Conservation (phyloP, 2,797 vertebrate genomes). For the Platalea minor region DNA sequence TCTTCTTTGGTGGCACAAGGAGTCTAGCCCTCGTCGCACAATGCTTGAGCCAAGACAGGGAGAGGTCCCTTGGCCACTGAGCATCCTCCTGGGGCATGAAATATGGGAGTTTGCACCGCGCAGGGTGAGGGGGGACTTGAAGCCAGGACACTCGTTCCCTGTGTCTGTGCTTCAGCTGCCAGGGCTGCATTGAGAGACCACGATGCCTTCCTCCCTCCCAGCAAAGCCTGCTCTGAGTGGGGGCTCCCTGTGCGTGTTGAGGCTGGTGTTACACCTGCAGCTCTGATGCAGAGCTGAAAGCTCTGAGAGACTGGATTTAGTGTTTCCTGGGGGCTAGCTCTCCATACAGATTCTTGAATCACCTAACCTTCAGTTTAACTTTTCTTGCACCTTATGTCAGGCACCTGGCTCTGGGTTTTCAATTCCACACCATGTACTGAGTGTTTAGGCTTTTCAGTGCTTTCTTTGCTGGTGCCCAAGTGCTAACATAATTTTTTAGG, state of each 20-base stretch:
- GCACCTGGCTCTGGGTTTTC: neutral
- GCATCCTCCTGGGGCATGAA: neutral
- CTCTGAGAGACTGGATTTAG: neutral
- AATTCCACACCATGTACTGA: accelerated
- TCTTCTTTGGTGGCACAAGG: neutral
- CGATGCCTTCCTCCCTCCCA: neutral
- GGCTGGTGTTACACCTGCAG: neutral
- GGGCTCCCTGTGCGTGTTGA: neutral
- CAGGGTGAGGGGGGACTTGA: neutral
- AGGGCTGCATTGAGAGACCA: neutral
- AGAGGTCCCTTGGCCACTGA: neutral
- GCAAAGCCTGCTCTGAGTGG: neutral
- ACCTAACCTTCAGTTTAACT: neutral
- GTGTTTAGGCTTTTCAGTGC: neutral
- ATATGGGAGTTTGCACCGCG: neutral
- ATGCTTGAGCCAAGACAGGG: neutral
- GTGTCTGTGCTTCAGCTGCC: neutral
- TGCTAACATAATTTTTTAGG: neutral
- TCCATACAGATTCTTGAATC: neutral
- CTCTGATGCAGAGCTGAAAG: neutral
- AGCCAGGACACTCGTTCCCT: neutral
- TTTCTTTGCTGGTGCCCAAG: neutral
- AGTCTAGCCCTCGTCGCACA: neutral
- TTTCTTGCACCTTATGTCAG: neutral
- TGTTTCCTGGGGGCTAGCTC: neutral